Base-by-base conservation (phyloP, 64 coral and sea anemone genomes). In the Porites lutea region DNA sequence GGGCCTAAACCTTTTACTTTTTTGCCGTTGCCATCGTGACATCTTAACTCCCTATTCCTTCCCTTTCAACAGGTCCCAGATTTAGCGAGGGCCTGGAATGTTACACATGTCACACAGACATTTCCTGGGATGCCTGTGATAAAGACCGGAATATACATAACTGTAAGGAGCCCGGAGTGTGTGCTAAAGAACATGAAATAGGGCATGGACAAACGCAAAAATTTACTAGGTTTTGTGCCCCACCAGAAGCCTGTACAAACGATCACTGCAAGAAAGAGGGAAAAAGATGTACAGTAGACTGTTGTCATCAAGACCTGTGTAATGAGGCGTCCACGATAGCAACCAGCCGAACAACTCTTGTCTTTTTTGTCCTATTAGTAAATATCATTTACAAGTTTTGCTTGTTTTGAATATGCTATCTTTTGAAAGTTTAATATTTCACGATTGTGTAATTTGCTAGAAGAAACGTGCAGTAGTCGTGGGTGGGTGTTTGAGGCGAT, bases 261-360 rank as follows among this genome's bases (percentile, higher is more conserved):
- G 69, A 69, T 51, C 2, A 69, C 81, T 84, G 81, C 63, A 0
- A 67, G 11, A 5, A 5, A 51, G 3, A 0, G 2, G 43, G 18
- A 9, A 51, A 0, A 19, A 18, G 11, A 0, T 84, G 81, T 15
- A 44, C 20, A 8, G 3, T 19, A 19, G 9, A 84, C 5, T 84
- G 81, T 67, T 84, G 81, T 18, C 81, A 84, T 68, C 13, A 18
- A 18, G 81, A 84, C 63, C 47, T 84, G 19, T 84, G 78, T 45
- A 80, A 80, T 21, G 23, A 8, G 44, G 78, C 78, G 1, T 22
- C 21, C 9, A 57, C 46, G 50, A 27, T n/a, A 14, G 5, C 53
- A 79, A 8, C 18, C 8, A 52, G 16, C 13, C 21, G 5, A 58
- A 37, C 19, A 59, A 37, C 12, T 8, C 43, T 80, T 58, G 19